phyloP scores from a whole-genome alignment of 1,140 invertebrate genomes.

The Manduca sexta region DNA sequence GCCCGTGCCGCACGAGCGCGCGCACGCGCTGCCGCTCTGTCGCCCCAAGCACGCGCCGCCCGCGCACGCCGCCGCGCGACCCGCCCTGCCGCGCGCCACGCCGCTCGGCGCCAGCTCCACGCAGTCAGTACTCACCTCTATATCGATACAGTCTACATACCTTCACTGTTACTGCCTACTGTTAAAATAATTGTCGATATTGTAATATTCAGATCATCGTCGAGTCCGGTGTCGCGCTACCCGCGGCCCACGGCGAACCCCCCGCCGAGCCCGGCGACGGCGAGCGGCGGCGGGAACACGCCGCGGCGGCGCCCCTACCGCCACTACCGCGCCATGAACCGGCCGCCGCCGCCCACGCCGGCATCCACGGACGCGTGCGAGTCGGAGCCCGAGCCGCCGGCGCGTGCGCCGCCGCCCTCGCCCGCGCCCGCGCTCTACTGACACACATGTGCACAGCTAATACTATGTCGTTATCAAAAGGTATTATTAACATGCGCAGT shows the following conservation, averaged over 20 bases:
- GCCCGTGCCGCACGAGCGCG: conserved; percentile 19
- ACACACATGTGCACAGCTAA: neutral
- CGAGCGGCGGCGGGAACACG: conserved; percentile 84
- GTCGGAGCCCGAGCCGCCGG: conserved; percentile 79
- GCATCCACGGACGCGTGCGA: conserved; percentile 96
- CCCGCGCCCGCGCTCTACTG: conserved; percentile 78
- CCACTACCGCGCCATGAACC: conserved; percentile 85
- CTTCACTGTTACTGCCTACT: neutral
- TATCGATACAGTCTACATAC: neutral
- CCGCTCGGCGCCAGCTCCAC: conserved; percentile 28
- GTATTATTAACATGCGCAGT: no score
- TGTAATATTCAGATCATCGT: conserved; percentile 27
- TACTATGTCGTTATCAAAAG: no score
- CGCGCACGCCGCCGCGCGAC: conserved; percentile 7
- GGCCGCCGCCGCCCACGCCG: conserved; percentile 93
- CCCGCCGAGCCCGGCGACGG: conserved; percentile 87
- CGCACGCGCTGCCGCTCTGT: conserved; percentile 10
- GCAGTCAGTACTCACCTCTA: conserved; percentile 24
- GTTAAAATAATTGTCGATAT: neutral
- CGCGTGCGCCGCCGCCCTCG: conserved; percentile 89
- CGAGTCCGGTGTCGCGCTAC: conserved; percentile 73
- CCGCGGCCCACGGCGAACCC: conserved; percentile 89
- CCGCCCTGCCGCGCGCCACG: neutral
- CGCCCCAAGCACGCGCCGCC: conserved; percentile 3
- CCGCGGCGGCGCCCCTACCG: conserved; percentile 81